Evolutionary conservation across 2,797 vertebrate genomes (phyloP).

Genomic region (Hyperoplus lanceolatus): DNA sequence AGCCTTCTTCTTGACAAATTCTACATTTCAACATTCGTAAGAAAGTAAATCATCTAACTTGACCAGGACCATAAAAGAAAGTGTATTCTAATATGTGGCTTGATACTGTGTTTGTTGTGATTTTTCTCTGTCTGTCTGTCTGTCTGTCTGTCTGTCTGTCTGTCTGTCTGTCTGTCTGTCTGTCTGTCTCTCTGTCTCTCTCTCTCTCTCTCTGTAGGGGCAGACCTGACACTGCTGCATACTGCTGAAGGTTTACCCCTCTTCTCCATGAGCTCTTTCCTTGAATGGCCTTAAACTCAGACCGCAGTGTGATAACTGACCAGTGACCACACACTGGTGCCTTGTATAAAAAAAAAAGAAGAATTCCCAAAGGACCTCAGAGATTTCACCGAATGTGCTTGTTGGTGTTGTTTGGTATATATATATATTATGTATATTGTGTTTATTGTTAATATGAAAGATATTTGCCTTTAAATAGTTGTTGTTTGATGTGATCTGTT

Average conservation of each 20-base stretch:
- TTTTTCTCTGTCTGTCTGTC: too few species aligned
- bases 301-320: slow-evolving; percentile 41
- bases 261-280: slow-evolving; percentile 51
- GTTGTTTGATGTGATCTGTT: slow-evolving; percentile 19
- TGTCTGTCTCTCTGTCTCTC: too few species aligned
- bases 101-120: not conserved
- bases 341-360: slow-evolving; percentile 53
- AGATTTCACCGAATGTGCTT: slow-evolving; percentile 59
- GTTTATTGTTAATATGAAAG: slow-evolving; percentile 46
- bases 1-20: too few species aligned
- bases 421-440: slow-evolving; percentile 58
- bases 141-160: too few species aligned
- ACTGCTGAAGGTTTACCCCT: slow-evolving; percentile 39
- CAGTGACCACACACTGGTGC: slow-evolving; percentile 43
- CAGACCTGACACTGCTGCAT: slow-evolving; percentile 37
- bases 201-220: slow-evolving; percentile 28
- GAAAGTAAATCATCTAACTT: too few species aligned
- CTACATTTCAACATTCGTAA: too few species aligned
- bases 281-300: slow-evolving; percentile 53
- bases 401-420: slow-evolving; percentile 45
- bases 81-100: not conserved
- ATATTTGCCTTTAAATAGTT: slow-evolving; percentile 21
- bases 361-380: slow-evolving; percentile 50
- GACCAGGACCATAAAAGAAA: too few species aligned
- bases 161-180: too few species aligned